Percentiles rank a stretch among this genome's conserved stretches.
Evolutionary conservation across 2,888 invertebrate species (phyloP).

Genomic region (Tetheella fluctuosa): DNA sequence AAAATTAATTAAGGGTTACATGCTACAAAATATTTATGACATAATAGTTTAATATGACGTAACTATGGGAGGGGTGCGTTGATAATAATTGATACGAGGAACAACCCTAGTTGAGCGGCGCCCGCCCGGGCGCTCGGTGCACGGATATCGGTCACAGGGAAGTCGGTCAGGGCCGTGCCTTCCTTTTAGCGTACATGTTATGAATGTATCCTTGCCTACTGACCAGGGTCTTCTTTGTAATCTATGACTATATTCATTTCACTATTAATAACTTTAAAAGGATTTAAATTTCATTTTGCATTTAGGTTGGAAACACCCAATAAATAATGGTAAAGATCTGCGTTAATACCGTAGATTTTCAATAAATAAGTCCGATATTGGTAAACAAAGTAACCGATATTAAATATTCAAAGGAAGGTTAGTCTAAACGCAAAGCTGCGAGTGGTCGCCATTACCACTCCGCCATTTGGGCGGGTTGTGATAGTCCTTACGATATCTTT

Average conservation of each 20-base stretch:
- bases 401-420: slow-evolving; percentile 69
- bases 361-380: slow-evolving; percentile 22
- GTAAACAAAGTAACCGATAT: slow-evolving; percentile 54
- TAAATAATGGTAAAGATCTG: not conserved
- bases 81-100: slow-evolving; percentile 19
- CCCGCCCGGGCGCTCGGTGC: slow-evolving; percentile 29
- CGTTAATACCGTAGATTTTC: not conserved
- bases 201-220: slow-evolving; percentile 41
- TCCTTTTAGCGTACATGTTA: slow-evolving; percentile 48
- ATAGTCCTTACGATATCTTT: slow-evolving; percentile 55
- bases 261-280: not conserved
- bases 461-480: slow-evolving; percentile 44
- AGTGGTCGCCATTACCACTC: slow-evolving; percentile 56
- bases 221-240: slow-evolving; percentile 34
- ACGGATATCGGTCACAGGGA: slow-evolving; percentile 63
- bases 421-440: slow-evolving; percentile 43
- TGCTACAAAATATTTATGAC: slow-evolving; percentile 6
- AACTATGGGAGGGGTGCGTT: slow-evolving; percentile 18
- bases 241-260: slow-evolving; percentile 16
- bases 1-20: slow-evolving; percentile 17
- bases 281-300: too few species aligned
- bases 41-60: slow-evolving; percentile 19
- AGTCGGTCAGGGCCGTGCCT: slow-evolving; percentile 68
- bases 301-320: not conserved
- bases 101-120: slow-evolving; percentile 1